Percentiles rank a stretch among this genome's conserved stretches.
phyloP scores from a whole-genome alignment of 2,888 invertebrate species.

The Dolichomitus sp. region DNA sequence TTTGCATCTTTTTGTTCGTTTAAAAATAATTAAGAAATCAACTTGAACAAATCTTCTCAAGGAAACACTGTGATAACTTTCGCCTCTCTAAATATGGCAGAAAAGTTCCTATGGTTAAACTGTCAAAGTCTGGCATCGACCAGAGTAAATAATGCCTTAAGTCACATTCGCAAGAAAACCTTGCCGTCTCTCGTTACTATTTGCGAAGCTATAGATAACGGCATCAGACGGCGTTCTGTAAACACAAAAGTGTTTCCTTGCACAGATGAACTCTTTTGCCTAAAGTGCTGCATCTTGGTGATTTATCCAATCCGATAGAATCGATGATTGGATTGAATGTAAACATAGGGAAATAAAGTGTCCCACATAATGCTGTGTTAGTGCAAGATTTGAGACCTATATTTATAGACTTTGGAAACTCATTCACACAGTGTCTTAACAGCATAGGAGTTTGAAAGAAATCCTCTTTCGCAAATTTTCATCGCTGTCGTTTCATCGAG shows the following conservation, averaged over 20 bases:
- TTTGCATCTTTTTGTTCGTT: not conserved
- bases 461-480: slow-evolving; percentile 30
- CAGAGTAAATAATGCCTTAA: slow-evolving; percentile 17
- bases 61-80: not conserved
- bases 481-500: not conserved
- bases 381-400: not conserved
- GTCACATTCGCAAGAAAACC: not conserved
- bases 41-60: not conserved
- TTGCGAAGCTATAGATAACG: slow-evolving; percentile 15
- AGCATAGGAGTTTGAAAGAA: not conserved
- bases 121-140: not conserved
- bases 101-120: not conserved
- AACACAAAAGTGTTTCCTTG: slow-evolving; percentile 17
- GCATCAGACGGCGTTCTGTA: slow-evolving; percentile 7
- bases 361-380: not conserved
- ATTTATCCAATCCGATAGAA: slow-evolving; percentile 5
- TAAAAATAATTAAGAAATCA: too few species aligned
- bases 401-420: not conserved
- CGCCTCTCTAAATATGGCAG: not conserved
- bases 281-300: not conserved
- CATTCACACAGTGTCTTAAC: not conserved
- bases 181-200: not conserved
- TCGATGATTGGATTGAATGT: slow-evolving; percentile 34
- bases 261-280: slow-evolving; percentile 8
- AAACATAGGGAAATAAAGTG: slow-evolving; percentile 17